Evolutionary conservation across 2,888 invertebrate species (phyloP).

Genomic region (Cataglyphis altisquamis): DNA sequence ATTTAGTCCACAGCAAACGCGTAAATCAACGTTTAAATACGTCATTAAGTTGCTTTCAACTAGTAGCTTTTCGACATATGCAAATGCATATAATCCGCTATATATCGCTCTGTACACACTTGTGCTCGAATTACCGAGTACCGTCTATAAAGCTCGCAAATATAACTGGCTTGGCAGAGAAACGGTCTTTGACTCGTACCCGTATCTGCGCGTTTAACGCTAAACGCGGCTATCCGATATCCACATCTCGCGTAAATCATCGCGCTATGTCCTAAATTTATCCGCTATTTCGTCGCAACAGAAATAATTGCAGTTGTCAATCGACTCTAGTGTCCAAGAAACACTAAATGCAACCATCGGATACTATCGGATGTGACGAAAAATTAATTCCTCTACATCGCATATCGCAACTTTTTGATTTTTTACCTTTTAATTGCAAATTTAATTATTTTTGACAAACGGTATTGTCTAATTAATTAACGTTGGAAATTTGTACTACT

Average conservation of each 20-base stretch:
- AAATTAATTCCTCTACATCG: background rate
- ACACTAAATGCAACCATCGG: background rate
- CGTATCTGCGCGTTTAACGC: conserved; percentile 19
- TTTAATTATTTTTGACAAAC: background rate
- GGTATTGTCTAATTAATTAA: background rate
- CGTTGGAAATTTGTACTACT: background rate
- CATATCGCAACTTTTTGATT: background rate
- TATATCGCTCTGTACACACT: conserved; percentile 36
- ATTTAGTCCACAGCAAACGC: background rate
- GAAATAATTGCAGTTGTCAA: conserved; percentile 35
- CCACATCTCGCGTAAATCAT: conserved; percentile 36
- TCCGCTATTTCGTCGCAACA: conserved; percentile 18
- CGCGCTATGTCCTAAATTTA: conserved; percentile 44
- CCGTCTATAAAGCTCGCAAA: conserved; percentile 37
- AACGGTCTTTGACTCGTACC: conserved; percentile 36
- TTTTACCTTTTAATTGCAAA: background rate
- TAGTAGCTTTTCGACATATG: background rate
- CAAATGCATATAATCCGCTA: conserved; percentile 11
- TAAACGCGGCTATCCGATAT: conserved; percentile 47
- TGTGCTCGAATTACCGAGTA: conserved; percentile 53
- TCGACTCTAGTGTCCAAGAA: background rate
- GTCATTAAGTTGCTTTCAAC: conserved; percentile 41
- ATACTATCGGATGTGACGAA: background rate
- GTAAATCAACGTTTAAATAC: conserved; percentile 43
- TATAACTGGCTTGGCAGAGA: conserved; percentile 47